These are phyloP conservation scores for Cabera pusaria DNA, from an alignment of 2,888 invertebrate genomes.

Conservation along the genomic window DNA sequence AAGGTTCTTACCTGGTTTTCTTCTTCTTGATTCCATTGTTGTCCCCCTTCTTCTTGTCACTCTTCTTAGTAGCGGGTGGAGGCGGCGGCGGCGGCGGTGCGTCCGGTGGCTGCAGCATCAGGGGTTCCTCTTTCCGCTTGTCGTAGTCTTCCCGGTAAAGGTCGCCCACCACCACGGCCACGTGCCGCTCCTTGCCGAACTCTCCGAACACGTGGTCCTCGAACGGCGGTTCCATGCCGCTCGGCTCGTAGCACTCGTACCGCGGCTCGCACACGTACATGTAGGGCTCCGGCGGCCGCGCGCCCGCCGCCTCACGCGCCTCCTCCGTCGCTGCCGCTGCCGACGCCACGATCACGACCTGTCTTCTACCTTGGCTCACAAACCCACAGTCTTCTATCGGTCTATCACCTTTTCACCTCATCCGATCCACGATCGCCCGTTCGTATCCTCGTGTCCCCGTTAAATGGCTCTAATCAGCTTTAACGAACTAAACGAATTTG, in stretches of 20 bases:
- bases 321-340: conserved; percentile 70
- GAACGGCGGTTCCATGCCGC: conserved; percentile 86
- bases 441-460: conserved; percentile 77
- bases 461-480: conserved; percentile 84
- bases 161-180: conserved; percentile 76
- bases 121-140: conserved; percentile 72
- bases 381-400: conserved; percentile 56
- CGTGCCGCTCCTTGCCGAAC: conserved; percentile 84
- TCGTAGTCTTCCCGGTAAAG: conserved; percentile 73
- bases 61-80: conserved; percentile 84
- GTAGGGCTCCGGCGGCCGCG: conserved; percentile 72
- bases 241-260: conserved; percentile 73
- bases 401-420: conserved; percentile 75
- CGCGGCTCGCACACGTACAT: conserved; percentile 79
- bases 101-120: conserved; percentile 60
- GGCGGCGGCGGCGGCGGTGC: conserved; percentile 63
- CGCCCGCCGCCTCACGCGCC: conserved; percentile 76
- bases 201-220: conserved; percentile 92
- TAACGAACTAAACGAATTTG: conserved; percentile 84
- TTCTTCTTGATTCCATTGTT: conserved; percentile 95
- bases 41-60: conserved; percentile 91
- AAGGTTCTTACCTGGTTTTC: conserved; percentile 94
- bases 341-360: conserved; percentile 41
- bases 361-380: conserved; percentile 47
- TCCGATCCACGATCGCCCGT: conserved; percentile 75